Percentiles rank a stretch among this genome's conserved stretches.
Conservation (phyloP, 2,113 vertebrate species). For the Hippopotamus amphibius region DNA sequence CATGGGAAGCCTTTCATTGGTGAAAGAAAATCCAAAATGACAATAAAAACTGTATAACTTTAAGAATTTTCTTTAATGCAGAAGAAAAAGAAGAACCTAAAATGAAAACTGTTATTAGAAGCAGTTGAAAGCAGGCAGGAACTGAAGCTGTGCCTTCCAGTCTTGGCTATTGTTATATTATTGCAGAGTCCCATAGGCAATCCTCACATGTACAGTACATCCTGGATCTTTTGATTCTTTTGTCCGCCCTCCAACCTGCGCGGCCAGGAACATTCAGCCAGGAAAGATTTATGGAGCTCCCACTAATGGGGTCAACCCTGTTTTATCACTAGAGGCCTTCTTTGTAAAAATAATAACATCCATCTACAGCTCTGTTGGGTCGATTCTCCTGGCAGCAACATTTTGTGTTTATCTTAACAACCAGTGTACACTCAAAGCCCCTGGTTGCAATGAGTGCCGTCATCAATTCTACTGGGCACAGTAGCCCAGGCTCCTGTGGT, state of each 20-base stretch:
- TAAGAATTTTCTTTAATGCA: constrained; percentile 66
- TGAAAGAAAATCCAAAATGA: not conserved
- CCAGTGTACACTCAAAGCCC: constrained; percentile 82
- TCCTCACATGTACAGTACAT: constrained; percentile 91
- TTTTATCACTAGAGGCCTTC: constrained; percentile 91
- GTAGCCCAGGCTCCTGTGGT: constrained; percentile 81
- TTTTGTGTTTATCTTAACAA: constrained; percentile 93
- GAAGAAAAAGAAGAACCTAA: constrained; percentile 79
- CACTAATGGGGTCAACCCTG: constrained; percentile 89
- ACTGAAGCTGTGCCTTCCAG: constrained; percentile 83
- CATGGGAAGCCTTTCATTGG: not conserved
- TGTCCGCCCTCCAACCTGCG: constrained; percentile 92
- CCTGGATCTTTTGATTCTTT: constrained; percentile 93
- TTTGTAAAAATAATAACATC: constrained; percentile 96
- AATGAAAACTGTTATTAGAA: constrained; percentile 87
- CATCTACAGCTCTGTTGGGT: constrained; percentile 87
- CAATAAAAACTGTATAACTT: constrained; percentile 23
- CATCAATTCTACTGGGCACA: constrained; percentile 81
- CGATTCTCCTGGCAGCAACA: constrained; percentile 86
- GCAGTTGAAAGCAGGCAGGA: constrained; percentile 87
- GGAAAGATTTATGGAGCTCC: constrained; percentile 95
- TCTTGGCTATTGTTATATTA: constrained; percentile 94
- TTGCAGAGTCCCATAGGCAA: constrained; percentile 92
- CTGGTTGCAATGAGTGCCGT: constrained; percentile 4
- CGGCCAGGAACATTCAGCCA: constrained; percentile 93